phyloP scores from a whole-genome alignment of 2,888 invertebrate species.

The Noctua comes region DNA sequence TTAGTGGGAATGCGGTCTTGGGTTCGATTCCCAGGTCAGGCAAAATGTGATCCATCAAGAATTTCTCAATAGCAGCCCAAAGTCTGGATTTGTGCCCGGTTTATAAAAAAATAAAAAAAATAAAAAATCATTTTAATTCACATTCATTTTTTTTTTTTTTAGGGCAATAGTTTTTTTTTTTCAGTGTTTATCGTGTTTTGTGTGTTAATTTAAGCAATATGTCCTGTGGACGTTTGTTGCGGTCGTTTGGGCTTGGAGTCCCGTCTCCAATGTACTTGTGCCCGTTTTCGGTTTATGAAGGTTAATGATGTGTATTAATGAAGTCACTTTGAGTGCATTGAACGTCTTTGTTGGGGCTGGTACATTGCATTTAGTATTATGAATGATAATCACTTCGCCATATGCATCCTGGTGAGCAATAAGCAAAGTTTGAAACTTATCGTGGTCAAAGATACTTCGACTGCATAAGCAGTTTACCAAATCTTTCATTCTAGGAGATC shows the following conservation, averaged over 20 bases:
- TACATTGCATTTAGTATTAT: constrained; percentile 18
- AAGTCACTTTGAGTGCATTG: constrained; percentile 25
- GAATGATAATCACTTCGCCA: constrained; percentile 35
- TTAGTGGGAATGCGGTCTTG: no score
- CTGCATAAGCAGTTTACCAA: neutral
- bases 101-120: no score
- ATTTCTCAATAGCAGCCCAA: neutral
- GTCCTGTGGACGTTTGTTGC: neutral
- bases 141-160: no score
- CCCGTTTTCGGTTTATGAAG: constrained; percentile 11
- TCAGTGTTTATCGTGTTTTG: no score
- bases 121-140: no score
- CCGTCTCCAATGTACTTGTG: neutral
- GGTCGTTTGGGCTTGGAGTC: neutral
- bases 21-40: neutral
- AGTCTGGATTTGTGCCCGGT: neutral
- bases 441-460: neutral
- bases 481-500: neutral
- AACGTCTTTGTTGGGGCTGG: constrained; percentile 4
- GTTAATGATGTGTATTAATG: constrained; percentile 10
- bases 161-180: no score
- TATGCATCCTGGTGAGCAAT: neutral
- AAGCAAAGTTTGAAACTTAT: neutral
- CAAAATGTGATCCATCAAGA: neutral
- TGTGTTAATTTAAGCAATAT: neutral